Evolutionary conservation across 1,140 invertebrate species (phyloP).

Genomic region (Diuraphis noxia): DNA sequence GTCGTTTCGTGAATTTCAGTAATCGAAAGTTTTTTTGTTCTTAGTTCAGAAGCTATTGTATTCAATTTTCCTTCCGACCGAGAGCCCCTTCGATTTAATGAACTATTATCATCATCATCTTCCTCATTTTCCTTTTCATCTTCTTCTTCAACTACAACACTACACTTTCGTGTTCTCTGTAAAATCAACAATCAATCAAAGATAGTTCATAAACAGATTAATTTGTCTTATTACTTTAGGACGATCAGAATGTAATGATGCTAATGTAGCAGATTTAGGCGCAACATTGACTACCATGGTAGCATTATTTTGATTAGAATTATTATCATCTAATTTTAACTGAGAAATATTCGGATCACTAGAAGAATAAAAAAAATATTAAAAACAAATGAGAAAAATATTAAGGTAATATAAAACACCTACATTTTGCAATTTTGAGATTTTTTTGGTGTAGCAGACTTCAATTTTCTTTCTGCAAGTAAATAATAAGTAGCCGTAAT

Average conservation of each 20-base stretch:
- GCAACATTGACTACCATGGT: background rate
- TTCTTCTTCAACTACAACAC: constrained; percentile 84
- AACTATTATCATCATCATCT: constrained; percentile 57
- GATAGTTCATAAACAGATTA: background rate
- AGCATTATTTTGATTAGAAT: constrained; percentile 11
- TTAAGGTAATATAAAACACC: background rate
- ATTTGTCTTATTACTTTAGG: constrained; percentile 27
- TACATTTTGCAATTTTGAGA: constrained; percentile 56
- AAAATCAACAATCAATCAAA: constrained; percentile 9
- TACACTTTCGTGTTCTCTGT: constrained; percentile 76
- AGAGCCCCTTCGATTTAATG: constrained; percentile 58
- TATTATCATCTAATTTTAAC: constrained; percentile 34
- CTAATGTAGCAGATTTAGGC: constrained; percentile 33
- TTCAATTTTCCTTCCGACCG: constrained; percentile 59
- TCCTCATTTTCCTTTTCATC: constrained; percentile 74
- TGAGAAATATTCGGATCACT: constrained; percentile 28
- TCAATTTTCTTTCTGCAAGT: constrained; percentile 88
- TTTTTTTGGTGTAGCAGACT: constrained; percentile 71
- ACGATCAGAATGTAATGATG: constrained; percentile 33
- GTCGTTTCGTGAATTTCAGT: constrained; percentile 59
- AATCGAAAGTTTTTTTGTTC: constrained; percentile 59
- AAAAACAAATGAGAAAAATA: background rate
- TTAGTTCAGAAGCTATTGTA: constrained; percentile 57
- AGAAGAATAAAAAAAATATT: background rate
- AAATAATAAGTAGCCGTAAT: constrained; percentile 98